These are phyloP conservation scores for Bergia sp. DNA, from an alignment of 92 coral and sea anemone genomes.

Conservation along the genomic window DNA sequence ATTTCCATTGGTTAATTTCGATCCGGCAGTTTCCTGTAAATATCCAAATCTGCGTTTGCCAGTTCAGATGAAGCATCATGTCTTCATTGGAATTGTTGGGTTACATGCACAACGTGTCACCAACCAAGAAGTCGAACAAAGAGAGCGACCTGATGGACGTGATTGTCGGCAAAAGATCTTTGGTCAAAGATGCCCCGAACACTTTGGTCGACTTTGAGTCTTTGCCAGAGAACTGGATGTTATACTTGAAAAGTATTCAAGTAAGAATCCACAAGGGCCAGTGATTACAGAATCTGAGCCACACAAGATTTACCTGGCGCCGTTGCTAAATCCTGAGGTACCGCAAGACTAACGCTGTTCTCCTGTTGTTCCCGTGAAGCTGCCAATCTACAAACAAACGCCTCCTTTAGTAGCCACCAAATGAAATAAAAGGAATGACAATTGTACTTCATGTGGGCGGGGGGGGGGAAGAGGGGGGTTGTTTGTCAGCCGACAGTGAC, in stretches of 20 bases:
- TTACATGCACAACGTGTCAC: not conserved
- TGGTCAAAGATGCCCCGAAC: not conserved
- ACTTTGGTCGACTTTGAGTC: not conserved
- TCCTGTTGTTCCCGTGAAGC: not conserved
- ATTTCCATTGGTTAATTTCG: not conserved
- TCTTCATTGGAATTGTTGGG: not conserved
- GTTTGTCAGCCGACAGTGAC: too few relatives aligned
- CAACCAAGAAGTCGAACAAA: slow-evolving; percentile 4
- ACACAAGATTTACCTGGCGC: not conserved
- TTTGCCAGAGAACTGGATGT: not conserved
- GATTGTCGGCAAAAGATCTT: not conserved
- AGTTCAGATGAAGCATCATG: not conserved
- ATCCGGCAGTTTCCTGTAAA: slow-evolving; percentile 5
- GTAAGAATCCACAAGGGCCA: not conserved
- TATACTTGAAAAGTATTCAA: not conserved
- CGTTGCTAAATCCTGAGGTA: not conserved
- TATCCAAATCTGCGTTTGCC: not conserved
- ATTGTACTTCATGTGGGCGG: not conserved
- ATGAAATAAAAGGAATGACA: not conserved
- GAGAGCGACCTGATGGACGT: not conserved
- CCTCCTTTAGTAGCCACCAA: slow-evolving; percentile 93
- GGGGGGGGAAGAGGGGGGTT: too few relatives aligned
- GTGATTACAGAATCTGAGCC: not conserved
- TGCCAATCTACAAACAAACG: slow-evolving; percentile 46
- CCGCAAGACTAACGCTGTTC: not conserved